These are phyloP conservation scores for Panthera leo DNA, from an alignment of 2,113 vertebrate species.

Conservation along the genomic window DNA sequence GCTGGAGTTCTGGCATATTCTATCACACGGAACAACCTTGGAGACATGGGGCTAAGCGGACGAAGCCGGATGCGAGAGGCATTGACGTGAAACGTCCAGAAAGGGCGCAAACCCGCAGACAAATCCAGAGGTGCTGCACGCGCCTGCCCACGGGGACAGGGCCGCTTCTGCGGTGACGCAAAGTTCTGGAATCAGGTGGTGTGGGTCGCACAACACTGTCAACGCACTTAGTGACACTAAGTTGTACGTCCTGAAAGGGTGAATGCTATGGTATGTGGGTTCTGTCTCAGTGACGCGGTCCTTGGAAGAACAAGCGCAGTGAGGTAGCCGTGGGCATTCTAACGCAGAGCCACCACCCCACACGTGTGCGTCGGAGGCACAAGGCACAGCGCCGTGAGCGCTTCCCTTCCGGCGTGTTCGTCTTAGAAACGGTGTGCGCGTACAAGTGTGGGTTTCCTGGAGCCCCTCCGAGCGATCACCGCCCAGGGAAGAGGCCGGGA, in stretches of 20 bases:
- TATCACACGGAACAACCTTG: no score
- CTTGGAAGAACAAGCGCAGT: no score
- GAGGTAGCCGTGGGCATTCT: neutral
- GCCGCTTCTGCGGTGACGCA: neutral
- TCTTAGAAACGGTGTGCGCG: neutral
- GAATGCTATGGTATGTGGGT: rapidly evolving
- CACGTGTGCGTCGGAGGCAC: rapidly evolving
- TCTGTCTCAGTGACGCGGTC: neutral
- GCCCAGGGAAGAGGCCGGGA: neutral
- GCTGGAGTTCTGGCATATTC: rapidly evolving
- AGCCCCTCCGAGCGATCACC: rapidly evolving
- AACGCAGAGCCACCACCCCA: rapidly evolving
- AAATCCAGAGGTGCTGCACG: no score
- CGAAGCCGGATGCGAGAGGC: neutral
- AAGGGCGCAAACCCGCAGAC: no score
- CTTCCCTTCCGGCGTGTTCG: no score
- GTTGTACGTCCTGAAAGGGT: rapidly evolving
- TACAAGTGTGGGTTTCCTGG: neutral
- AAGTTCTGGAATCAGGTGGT: neutral
- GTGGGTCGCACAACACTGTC: rapidly evolving
- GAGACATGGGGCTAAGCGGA: rapidly evolving
- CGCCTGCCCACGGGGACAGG: neutral
- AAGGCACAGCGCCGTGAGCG: rapidly evolving
- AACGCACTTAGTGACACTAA: rapidly evolving
- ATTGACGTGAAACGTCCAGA: rapidly evolving